Evolutionary conservation across 2,888 invertebrate genomes (phyloP).

Genomic region (Leptura quadrifasciata): DNA sequence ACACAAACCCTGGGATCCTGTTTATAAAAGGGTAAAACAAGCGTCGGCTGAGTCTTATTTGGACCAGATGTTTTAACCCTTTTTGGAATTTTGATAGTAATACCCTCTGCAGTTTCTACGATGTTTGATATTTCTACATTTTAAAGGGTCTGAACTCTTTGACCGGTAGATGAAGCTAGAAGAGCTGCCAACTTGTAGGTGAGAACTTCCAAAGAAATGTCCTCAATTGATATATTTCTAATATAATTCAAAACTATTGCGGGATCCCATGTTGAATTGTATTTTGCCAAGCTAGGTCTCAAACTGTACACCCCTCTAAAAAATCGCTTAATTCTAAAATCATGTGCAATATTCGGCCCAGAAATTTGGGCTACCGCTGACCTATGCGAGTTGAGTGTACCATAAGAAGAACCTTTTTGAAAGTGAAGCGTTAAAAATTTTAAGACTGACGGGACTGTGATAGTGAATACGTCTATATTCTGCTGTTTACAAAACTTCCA

Average conservation of each 20-base stretch:
- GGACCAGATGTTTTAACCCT: neutral
- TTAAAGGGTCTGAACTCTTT: conserved; percentile 20
- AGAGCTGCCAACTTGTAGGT: conserved; percentile 14
- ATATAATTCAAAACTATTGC: neutral
- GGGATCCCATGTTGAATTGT: neutral
- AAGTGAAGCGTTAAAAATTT: neutral
- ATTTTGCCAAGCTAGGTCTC: neutral
- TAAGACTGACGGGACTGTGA: neutral
- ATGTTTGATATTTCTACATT: neutral
- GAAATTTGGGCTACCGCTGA: neutral
- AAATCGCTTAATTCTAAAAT: too few relatives aligned
- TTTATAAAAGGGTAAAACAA: conserved; percentile 22
- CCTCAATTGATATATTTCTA: neutral
- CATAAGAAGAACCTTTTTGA: neutral
- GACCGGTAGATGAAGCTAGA: conserved; percentile 15
- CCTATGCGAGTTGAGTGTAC: neutral
- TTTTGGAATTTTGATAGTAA: neutral
- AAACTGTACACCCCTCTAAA: neutral
- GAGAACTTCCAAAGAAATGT: neutral
- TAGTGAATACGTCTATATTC: too few relatives aligned
- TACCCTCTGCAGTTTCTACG: neutral
- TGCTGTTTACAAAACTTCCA: too few relatives aligned
- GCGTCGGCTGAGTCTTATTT: neutral
- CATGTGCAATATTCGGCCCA: too few relatives aligned
- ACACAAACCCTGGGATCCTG: conserved; percentile 18